Conservation (phyloP, 2,113 vertebrate genomes). For the Heterochromis multidens region DNA sequence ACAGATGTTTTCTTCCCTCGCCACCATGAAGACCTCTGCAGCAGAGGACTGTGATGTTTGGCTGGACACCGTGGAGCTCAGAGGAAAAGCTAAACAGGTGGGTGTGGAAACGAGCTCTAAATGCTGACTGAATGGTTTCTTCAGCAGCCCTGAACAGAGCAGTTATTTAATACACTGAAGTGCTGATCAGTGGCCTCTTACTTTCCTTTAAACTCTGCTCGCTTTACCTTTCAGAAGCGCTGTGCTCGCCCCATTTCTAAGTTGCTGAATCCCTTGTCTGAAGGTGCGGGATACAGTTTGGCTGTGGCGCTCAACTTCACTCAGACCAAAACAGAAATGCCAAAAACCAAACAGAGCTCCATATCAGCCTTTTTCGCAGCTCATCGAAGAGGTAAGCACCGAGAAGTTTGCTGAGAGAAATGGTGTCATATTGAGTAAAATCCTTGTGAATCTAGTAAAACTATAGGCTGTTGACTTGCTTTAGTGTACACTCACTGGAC, state of each 20-base stretch:
- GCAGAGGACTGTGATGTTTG: slow-evolving; percentile 73
- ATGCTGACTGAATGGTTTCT: background rate
- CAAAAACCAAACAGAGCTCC: slow-evolving; percentile 73
- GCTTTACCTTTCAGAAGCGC: slow-evolving; percentile 51
- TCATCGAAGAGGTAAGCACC: slow-evolving; percentile 47
- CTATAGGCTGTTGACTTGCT: background rate
- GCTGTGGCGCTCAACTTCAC: slow-evolving; percentile 76
- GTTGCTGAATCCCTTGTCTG: slow-evolving; percentile 65
- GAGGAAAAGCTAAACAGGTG: slow-evolving; percentile 70
- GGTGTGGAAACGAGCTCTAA: background rate
- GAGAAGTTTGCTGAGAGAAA: background rate
- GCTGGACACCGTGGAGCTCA: slow-evolving; percentile 73
- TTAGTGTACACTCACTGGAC: background rate
- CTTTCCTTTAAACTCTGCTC: background rate
- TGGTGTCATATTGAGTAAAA: background rate
- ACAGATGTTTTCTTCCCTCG: background rate
- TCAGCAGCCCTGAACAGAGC: background rate
- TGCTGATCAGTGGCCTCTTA: background rate
- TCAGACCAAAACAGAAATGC: slow-evolving; percentile 73
- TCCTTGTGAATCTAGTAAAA: background rate
- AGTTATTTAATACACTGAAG: background rate
- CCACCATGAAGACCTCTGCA: slow-evolving; percentile 59
- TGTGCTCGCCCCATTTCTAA: slow-evolving; percentile 63
- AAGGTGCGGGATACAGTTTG: slow-evolving; percentile 59
- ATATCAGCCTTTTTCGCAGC: slow-evolving; percentile 72